Base-by-base conservation (phyloP, 2,113 vertebrate genomes). In the Corydoras sp. region DNA sequence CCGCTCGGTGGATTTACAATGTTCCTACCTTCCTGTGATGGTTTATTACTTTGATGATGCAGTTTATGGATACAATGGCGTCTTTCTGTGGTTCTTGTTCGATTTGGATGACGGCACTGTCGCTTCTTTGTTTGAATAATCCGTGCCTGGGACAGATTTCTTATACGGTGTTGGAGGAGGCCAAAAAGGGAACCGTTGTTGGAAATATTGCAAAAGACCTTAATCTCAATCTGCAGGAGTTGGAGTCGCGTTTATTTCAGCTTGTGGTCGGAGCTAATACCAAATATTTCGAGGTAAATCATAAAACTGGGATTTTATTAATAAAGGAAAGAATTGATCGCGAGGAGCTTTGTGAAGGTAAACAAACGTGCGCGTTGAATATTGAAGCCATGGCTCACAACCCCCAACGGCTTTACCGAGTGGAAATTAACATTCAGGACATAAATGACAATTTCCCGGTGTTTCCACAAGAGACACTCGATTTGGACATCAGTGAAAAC, bases 401-500 rank as follows among this genome's bases (percentile, higher is more conserved):
- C 1, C 92, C 92, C 1, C 50, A 92, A 73, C 63, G 81, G 12
- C 72, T 92, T 35, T 82, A 89, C 62, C 86, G 82, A 56, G 82
- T 90, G 51, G 91, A 91, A 43, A 75, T 93, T 2, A 68, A 77
- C 0, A 78, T 94, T 55, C 50, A 81, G 69, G 92, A 95, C 76
- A 74, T 92, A 43, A 95, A 93, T 71, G 92, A 95, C n/a, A 91
- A 93, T 69, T 71, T 86, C 0, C 92, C 92, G 0, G 68, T 70
- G 14, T 91, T 92, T 73, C 50, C 50, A 77, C 24, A 49, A 70
- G 81, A 62, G 79, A 81, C 49, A 2, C n/a, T 53, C 10, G 0
- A 43, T 88, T 48, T 81, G 84, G 14, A 83, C 88, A 14, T 68
- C 15, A 2, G 0, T 9, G 88, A 90, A 30, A 62, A 5, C 2